Base-by-base conservation (phyloP, 2,113 vertebrate genomes). In the Odocoileus virginianus region DNA sequence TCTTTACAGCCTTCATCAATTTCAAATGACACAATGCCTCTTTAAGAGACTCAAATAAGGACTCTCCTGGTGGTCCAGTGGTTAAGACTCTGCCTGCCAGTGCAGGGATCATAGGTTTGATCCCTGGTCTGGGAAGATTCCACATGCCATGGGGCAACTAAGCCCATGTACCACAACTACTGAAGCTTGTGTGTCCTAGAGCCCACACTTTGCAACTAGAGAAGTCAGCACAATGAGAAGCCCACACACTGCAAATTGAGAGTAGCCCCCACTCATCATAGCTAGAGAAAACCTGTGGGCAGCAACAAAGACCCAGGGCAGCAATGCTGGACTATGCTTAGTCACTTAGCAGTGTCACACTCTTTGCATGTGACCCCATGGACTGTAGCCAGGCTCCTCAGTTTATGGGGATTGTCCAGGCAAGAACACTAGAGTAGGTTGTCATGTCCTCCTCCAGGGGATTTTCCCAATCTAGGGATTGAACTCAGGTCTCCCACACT, bases 21-120 rank as follows among this genome's bases (percentile, higher is more conserved):
- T 92, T 86, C 57, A 50, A 61, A n/a, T 10, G 78, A 83, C 17
- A 81, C 23, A 27, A 1, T 33, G 47, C 25, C 33, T 90, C 88
- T 36, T 82, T 86, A 85, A 83, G 95, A 88, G 82, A 54, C 30
- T 52, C 54, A 58, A 64, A 67, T 55, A 93, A 90, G 88, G 85
- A 96, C 84, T 84, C 54, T 15, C 40, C 40, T 43, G 6, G 74
- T 76, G 40, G 74, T 27, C 40, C 74, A 15, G 36, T 76, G 74
- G 40, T 28, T 8, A 45, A 45, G 40, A 28, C 45, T 45, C 74
- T 27, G 13, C 23, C 33, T 60, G 74, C 40, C 25, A 4, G 8
- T 14, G 36, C 11, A 43, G 11, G 36, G 36, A 4, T 25, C 36
- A 74, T 25, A 14, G 36, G 23, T 25, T 43, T 25, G 14, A 74